Evolutionary conservation across 2,113 vertebrate species (phyloP).

Genomic region (Phalacrocorax aristotelis): DNA sequence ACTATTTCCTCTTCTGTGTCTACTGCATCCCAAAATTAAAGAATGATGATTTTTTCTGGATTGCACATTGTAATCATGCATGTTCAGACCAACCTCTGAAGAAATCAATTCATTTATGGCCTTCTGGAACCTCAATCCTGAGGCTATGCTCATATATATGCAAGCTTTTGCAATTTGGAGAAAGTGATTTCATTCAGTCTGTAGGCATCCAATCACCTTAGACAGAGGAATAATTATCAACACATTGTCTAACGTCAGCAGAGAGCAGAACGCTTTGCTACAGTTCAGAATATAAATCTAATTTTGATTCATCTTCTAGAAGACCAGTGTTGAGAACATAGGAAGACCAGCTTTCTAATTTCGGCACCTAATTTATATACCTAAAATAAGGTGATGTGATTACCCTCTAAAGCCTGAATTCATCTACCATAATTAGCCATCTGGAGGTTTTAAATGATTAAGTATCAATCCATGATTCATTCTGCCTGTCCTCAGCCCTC

Average conservation of each 20-base stretch:
- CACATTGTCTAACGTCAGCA: neutral
- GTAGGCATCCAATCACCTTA: neutral
- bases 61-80: neutral
- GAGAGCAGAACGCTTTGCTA: neutral
- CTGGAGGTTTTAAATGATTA: conserved; percentile 41
- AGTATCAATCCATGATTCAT: neutral
- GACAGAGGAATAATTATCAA: neutral
- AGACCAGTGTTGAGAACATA: neutral
- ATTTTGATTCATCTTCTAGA: neutral
- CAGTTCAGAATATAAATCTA: neutral
- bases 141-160: neutral
- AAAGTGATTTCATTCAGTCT: neutral
- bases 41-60: neutral
- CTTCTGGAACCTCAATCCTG: neutral
- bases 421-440: conserved; percentile 24
- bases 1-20: neutral
- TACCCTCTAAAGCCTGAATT: neutral
- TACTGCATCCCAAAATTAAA: neutral
- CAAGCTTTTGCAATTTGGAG: neutral
- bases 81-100: neutral
- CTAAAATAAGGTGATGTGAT: conserved; percentile 1
- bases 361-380: neutral
- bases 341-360: conserved; percentile 12
- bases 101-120: neutral
- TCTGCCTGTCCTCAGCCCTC: neutral